Evolutionary conservation across 2,113 vertebrate genomes (phyloP).

Genomic region (Aspidoscelis tigris): DNA sequence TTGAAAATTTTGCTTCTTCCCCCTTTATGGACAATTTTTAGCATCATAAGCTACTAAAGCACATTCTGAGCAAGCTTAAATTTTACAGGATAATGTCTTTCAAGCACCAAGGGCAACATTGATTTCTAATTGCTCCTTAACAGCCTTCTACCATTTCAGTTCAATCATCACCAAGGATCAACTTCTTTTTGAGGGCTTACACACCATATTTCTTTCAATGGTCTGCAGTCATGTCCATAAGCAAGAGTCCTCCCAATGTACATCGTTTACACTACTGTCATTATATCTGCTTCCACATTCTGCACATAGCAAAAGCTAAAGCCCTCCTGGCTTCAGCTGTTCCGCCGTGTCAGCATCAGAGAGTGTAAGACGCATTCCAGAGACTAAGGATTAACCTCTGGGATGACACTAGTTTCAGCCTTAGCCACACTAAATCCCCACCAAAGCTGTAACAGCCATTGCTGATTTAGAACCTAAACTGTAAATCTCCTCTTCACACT

Average conservation of each 20-base stretch:
- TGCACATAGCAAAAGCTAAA: conserved; percentile 6
- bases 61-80: conserved; percentile 22
- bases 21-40: conserved; percentile 2
- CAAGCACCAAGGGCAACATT: conserved; percentile 3
- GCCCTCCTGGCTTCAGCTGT: conserved; percentile 64
- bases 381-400: conserved; percentile 75
- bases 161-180: conserved; percentile 14
- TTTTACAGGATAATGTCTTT: conserved; percentile 26
- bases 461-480: conserved; percentile 62
- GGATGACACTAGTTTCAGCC: conserved; percentile 67
- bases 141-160: conserved; percentile 12
- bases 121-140: conserved; percentile 32
- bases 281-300: conserved; percentile 25
- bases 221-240: not conserved
- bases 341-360: conserved; percentile 49
- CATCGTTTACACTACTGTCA: conserved; percentile 14
- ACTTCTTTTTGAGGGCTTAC: too few species aligned
- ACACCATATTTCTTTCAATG: not conserved
- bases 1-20: not conserved
- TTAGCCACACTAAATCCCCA: conserved; percentile 75
- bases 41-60: not conserved
- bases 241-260: conserved; percentile 36
- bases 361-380: conserved; percentile 54
- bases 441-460: conserved; percentile 61
- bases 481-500: conserved; percentile 64